phyloP scores from a whole-genome alignment of 1,140 invertebrate species.

The Belonocnema kinseyi region DNA sequence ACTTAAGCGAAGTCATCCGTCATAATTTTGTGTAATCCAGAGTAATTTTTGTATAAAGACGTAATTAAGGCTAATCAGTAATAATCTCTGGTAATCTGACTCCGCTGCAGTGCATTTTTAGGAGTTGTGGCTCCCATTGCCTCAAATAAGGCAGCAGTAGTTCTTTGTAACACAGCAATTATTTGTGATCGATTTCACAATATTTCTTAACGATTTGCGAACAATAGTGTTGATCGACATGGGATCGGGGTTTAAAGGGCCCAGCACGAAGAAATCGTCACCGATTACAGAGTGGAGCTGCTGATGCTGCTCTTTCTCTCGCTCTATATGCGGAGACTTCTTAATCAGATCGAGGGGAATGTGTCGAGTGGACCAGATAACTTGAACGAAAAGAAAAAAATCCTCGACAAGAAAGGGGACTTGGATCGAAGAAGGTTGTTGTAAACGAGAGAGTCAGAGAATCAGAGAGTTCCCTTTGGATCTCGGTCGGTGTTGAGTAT shows the following conservation, averaged over 20 bases:
- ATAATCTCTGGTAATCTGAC: no score
- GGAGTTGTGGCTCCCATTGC: no score
- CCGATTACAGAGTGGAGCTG: not conserved
- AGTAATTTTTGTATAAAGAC: no score
- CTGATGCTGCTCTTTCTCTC: conserved; percentile 6
- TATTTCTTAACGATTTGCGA: conserved; percentile 22
- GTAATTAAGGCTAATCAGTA: no score
- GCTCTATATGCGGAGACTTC: conserved; percentile 15
- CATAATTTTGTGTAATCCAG: no score
- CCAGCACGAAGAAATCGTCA: not conserved
- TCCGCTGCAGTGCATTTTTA: no score
- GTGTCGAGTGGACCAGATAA: conserved; percentile 27
- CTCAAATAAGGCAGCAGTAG: no score
- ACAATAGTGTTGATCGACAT: conserved; percentile 21
- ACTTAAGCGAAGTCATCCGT: no score
- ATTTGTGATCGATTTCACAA: not conserved
- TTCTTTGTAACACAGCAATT: not conserved
- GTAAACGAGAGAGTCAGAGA: not conserved
- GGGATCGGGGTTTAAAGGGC: not conserved
- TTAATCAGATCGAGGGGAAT: conserved; percentile 28
- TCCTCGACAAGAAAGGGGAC: not conserved
- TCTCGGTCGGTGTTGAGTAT: conserved; percentile 4
- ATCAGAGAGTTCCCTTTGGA: not conserved
- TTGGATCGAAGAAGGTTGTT: conserved; percentile 12
- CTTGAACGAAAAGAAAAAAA: not conserved